Evolutionary conservation across 1,140 invertebrate genomes (phyloP), one percentile per base, ranked within the genome.

Genomic region (Hyposmocoma kahamanoa): DNA sequence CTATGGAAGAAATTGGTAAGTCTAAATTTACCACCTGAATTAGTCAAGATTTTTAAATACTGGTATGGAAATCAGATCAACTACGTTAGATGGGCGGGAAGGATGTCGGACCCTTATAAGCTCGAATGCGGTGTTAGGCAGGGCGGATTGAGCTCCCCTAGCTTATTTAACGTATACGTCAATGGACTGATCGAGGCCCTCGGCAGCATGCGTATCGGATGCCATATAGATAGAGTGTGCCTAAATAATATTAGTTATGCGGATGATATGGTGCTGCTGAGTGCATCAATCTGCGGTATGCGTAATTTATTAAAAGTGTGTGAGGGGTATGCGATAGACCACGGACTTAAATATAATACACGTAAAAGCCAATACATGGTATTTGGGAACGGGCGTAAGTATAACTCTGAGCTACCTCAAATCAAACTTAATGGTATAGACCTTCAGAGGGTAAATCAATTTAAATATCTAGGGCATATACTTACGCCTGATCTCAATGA

Each of bases 41-140:
- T 36, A 9, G 15, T 17, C 15, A 36, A 17, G n/a, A n/a, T n/a
- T n/a, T n/a, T n/a, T n/a, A n/a, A n/a, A n/a, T n/a, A n/a, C n/a
- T n/a, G n/a, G n/a, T 36, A 36, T 36, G 32, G 32, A 17, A 36
- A 36, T 17, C 32, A 36, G 32, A 36, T 17, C 10, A 36, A 36
- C 32, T 10, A 13, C 32, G 32, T 36, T 36, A 10, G 32, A 36
- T 36, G 32, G 32, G 32, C 10, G 15, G 15, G 10, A 5, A 17
- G 10, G 5, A 4, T 36, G 15, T 36, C 32, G 32, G 32, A 36
- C 32, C 10, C 32, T n/a, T 36, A 36, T 36, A 17, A 17, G 32
- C 32, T 36, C 10, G 32, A 36, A 13, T 36, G 32, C n/a, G n/a
- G n/a, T n/a, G n/a, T n/a, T n/a, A n/a, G n/a, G n/a, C n/a, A n/a